A percentile compares a stretch with the other conserved stretches of the same genome.
These are phyloP conservation scores for Amiota mariae DNA, from an alignment of 2,888 invertebrate genomes.

Conservation along the genomic window DNA sequence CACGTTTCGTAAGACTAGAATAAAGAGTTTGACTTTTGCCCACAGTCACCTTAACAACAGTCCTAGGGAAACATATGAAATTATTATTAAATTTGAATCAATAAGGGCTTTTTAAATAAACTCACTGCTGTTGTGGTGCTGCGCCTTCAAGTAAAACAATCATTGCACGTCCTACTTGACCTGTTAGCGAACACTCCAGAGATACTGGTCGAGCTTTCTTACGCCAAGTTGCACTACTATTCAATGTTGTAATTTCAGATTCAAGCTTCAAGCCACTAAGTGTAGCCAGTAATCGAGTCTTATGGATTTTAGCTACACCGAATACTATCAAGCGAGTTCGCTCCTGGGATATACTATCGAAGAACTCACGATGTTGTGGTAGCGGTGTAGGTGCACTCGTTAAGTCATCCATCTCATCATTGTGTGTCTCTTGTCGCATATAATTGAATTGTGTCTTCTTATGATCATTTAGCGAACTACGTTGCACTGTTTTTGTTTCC, in stretches of 20 bases:
- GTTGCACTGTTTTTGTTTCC: constrained; percentile 89
- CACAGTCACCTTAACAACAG: constrained; percentile 93
- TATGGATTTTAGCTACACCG: constrained; percentile 89
- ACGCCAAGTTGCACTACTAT: constrained; percentile 93
- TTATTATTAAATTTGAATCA: not conserved
- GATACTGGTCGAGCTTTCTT: constrained; percentile 84
- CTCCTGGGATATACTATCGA: constrained; percentile 75
- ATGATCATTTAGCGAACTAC: constrained; percentile 63
- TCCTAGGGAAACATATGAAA: constrained; percentile 74
- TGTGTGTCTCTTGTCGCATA: constrained; percentile 63
- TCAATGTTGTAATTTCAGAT: constrained; percentile 92
- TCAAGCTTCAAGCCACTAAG: constrained; percentile 95
- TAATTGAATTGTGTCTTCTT: constrained; percentile 77
- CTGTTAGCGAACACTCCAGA: constrained; percentile 85
- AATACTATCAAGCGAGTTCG: constrained; percentile 87
- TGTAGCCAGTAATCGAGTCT: constrained; percentile 89
- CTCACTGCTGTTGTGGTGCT: constrained; percentile 90
- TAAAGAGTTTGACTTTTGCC: constrained; percentile 94
- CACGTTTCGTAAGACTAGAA: constrained; percentile 84
- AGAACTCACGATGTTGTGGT: constrained; percentile 67
- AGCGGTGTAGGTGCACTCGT: constrained; percentile 71
- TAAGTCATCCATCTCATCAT: constrained; percentile 74
- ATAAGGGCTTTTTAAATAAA: constrained; percentile 7
- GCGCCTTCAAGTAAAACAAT: constrained; percentile 93
- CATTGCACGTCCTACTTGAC: constrained; percentile 93